Evolutionary conservation across 1,140 invertebrate species (phyloP), one percentile per base, ranked within the genome.

Genomic region (Drosophila grimshawi): DNA sequence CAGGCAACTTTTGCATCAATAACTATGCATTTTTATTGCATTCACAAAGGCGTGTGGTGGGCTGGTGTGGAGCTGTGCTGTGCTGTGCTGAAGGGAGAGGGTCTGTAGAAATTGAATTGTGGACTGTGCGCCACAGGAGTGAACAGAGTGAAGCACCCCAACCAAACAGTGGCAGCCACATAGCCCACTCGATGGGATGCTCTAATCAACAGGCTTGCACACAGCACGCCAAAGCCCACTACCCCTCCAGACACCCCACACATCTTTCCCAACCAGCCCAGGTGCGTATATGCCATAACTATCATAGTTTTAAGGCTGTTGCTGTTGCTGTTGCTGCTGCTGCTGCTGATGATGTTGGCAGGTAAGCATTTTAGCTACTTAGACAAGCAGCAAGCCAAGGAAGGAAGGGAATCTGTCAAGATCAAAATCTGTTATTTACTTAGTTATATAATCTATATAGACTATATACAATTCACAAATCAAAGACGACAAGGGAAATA

Each of bases 1-100:
- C 53, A 35, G 51, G 37, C 63, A 77, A 74, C 63, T 77, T 74
- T 72, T 70, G 81, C 81, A 67, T 81, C 78, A 74, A 86, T 86
- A 81, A 86, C 66, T 72, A 72, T 43, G 43, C 59, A 71, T 63
- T 71, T 86, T 86, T 81, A 80, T 75, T 61, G 57, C 65, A 67
- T 30, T 19, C 55, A 10, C 4, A 32, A 7, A 46, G 41, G 51
- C 6, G 56, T 30, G 8, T 57, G 43, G 59, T 33, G 48, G 4
- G 35, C 35, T 10, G 35, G 10, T 10, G n/a, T 43, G 41, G 10
- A 6, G 41, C 2, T 3, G 56, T 19, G 19, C 19, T 19, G 19
- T 19, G 19, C 19, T 19, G 19, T 19, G 19, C 0, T 19, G 19
- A 19, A 19, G 19, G 19, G 19, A 19, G 19, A 19, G 19, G 19